These are phyloP conservation scores for Channa striata DNA, from an alignment of 2,797 vertebrate species.

Conservation along the genomic window DNA sequence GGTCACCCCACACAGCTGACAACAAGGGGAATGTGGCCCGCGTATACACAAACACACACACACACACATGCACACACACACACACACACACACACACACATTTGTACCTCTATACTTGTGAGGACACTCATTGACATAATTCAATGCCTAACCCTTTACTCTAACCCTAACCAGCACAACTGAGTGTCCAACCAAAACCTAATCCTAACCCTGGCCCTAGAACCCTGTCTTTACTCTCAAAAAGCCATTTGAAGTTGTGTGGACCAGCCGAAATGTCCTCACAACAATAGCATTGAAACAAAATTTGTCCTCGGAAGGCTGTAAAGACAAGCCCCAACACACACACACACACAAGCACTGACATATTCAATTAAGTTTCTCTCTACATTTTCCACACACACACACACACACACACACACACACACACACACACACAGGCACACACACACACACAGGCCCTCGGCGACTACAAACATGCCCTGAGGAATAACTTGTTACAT, in stretches of 20 bases:
- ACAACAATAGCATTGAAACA: too few species aligned
- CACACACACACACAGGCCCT: not conserved
- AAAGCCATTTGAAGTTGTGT: too few species aligned
- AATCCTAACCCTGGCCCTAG: too few species aligned
- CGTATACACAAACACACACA: slow-evolving; percentile 16
- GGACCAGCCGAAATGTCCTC: too few species aligned
- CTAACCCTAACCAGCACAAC: too few species aligned
- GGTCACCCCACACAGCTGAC: slow-evolving; percentile 84
- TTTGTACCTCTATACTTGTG: too few species aligned
- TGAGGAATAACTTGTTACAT: slow-evolving; percentile 56
- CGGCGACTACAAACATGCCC: slow-evolving; percentile 39
- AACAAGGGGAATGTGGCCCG: slow-evolving; percentile 46
- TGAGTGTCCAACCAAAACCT: too few species aligned
- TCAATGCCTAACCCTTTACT: too few species aligned
- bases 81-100: not conserved
- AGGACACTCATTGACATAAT: too few species aligned
- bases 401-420: not conserved
- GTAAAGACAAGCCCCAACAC: not conserved
- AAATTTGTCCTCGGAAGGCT: too few species aligned
- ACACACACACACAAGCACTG: slow-evolving; percentile 22
- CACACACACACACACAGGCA: not conserved
- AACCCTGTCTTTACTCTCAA: too few species aligned
- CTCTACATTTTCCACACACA: slow-evolving; percentile 25
- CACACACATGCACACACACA: slow-evolving; percentile 17
- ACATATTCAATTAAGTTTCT: slow-evolving; percentile 37